Base-by-base conservation (phyloP, 1,140 invertebrate genomes). In the Drosophila fuyamai region DNA sequence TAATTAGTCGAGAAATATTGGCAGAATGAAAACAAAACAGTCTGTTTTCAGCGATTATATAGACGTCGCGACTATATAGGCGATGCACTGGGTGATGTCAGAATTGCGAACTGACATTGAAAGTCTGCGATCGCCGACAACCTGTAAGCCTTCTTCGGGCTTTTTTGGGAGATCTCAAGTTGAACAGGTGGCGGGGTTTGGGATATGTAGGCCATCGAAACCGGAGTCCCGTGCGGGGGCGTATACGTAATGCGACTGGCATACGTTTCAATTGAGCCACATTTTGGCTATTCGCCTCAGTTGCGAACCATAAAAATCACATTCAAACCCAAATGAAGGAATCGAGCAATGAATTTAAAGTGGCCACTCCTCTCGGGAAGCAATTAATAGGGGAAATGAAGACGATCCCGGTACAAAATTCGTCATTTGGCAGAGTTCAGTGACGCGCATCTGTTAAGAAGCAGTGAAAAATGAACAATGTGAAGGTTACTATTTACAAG, bases 401-500 rank as follows among this genome's bases (percentile, higher is more conserved):
- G 16, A 71, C 46, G 32, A 61, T 44, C 27, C 60, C 27, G 32
- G 0, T 35, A 10, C 4, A 2, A 50, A 50, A 16, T 32, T 29
- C 10, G 18, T 2, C 46, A 18, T 35, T 35, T 27, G 41, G 13
- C 58, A 51, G 54, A 75, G 81, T 78, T 86, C 55, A 78, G 60
- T 77, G 67, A 74, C 81, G 67, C 56, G 65, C 38, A 78, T 36
- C 57, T 50, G 75, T 78, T 63, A 55, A 41, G 18, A 65, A 65
- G 36, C 36, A 43, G 47, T 81, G 36, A 29, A 51, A 65, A 74
- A 61, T 71, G 51, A 68, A 63, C 53, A 83, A 83, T 86, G 76
- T 76, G 83, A 86, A 86, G 83, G 84, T 86, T 88, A 70, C 66
- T 71, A 73, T 76, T 86, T 79, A 86, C 84, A 86, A 88, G 83